Evolutionary conservation across 2,888 invertebrate species (phyloP).

Genomic region (Lasioglossum malachurum): DNA sequence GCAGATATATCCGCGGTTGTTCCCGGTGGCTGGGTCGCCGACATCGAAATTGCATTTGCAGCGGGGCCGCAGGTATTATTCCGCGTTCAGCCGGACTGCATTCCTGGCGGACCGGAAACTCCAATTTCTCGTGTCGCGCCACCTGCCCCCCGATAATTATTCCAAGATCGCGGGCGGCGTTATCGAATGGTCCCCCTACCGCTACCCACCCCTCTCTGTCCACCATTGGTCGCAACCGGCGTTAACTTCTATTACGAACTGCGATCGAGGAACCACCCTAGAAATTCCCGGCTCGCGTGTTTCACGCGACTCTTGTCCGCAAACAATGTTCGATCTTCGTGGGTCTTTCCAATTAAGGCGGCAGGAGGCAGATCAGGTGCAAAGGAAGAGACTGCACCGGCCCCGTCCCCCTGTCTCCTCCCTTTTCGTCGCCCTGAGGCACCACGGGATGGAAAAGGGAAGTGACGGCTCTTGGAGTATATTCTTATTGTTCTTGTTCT

Average conservation of each 20-base stretch:
- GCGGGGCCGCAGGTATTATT: constrained; percentile 38
- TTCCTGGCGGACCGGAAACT: constrained; percentile 54
- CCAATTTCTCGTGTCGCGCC: constrained; percentile 54
- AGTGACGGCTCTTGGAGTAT: constrained; percentile 11
- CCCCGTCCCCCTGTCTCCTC: constrained; percentile 13
- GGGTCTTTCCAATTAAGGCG: constrained; percentile 73
- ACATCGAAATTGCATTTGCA: constrained; percentile 44
- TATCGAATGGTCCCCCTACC: constrained; percentile 29
- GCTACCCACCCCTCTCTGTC: not conserved
- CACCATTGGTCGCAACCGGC: not conserved
- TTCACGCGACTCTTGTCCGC: constrained; percentile 71
- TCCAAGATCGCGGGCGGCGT: constrained; percentile 47
- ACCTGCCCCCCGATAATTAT: constrained; percentile 58
- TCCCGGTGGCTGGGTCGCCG: not conserved
- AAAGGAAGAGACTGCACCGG: constrained; percentile 72
- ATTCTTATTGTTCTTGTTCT: not conserved
- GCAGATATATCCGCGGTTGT: not conserved
- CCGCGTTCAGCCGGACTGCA: constrained; percentile 38
- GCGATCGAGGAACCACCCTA: constrained; percentile 45
- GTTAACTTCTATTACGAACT: constrained; percentile 56
- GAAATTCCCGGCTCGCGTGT: constrained; percentile 66
- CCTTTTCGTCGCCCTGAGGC: constrained; percentile 44
- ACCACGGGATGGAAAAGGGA: constrained; percentile 19
- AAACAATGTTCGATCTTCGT: constrained; percentile 71
- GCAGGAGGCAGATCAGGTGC: constrained; percentile 68